phyloP scores from a whole-genome alignment of 2,113 vertebrate genomes.

The Saimiri boliviensis region DNA sequence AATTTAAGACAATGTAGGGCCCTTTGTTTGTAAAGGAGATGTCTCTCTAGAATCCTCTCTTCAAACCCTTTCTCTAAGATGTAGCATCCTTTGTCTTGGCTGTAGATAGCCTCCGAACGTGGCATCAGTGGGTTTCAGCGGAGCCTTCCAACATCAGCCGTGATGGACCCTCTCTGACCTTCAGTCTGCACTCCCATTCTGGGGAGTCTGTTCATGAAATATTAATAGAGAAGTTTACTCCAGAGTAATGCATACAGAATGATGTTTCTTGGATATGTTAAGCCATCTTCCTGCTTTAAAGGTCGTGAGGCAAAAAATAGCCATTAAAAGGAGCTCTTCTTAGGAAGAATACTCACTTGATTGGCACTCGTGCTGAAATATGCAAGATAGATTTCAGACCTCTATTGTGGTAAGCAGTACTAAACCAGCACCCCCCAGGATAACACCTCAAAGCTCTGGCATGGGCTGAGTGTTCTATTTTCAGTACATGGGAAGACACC shows the following conservation, averaged over 20 bases:
- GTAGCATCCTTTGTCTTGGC: not conserved
- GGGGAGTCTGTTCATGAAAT: conserved; percentile 67
- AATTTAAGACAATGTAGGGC: not conserved
- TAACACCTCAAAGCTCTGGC: not conserved
- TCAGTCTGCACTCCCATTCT: not conserved
- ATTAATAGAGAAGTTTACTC: conserved; percentile 72
- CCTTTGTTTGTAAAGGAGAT: not conserved
- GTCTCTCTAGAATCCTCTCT: not conserved
- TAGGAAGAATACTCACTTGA: not conserved
- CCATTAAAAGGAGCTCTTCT: conserved; percentile 69
- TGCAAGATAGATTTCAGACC: not conserved
- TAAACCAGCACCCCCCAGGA: not conserved
- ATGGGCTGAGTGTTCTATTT: not conserved
- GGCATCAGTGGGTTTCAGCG: not conserved
- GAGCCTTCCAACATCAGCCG: not conserved
- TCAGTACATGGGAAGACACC: not conserved
- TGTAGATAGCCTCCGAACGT: not conserved
- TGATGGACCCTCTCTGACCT: conserved; percentile 46
- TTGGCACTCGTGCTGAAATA: not conserved
- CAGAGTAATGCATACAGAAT: conserved; percentile 38
- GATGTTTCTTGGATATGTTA: conserved; percentile 78
- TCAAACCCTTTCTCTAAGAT: not conserved
- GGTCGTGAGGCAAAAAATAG: conserved; percentile 67
- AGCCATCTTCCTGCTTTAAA: conserved; percentile 68
- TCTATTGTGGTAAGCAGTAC: not conserved